These are phyloP conservation scores for Brachyrhaphis roseni DNA, from an alignment of 2,797 vertebrate species.

Conservation along the genomic window DNA sequence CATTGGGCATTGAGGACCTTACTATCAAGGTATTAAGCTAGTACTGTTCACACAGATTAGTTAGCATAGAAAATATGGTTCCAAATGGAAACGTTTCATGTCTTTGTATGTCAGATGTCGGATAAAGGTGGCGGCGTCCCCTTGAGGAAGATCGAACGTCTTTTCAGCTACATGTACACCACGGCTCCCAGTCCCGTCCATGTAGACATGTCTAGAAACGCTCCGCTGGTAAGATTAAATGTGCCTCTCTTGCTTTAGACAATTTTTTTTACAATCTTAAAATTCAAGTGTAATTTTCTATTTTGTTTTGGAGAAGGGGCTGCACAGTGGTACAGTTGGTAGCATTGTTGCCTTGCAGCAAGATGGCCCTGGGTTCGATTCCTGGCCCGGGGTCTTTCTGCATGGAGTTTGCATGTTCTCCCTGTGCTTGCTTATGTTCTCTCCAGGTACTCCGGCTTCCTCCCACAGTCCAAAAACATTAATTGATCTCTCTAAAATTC, in stretches of 20 bases:
- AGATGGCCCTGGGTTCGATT: no score
- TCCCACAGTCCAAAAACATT: no score
- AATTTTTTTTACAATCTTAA: background rate
- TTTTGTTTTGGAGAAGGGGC: no score
- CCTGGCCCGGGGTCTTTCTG: no score
- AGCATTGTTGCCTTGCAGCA: no score
- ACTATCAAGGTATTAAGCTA: slow-evolving; percentile 90
- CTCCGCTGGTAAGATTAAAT: slow-evolving; percentile 88
- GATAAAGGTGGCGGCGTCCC: slow-evolving; percentile 96
- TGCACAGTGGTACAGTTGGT: no score
- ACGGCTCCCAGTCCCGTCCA: slow-evolving; percentile 91
- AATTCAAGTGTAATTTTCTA: background rate
- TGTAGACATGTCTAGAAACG: slow-evolving; percentile 85
- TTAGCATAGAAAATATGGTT: background rate
- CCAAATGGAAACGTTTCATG: background rate
- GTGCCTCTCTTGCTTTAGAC: background rate
- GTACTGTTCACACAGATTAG: background rate
- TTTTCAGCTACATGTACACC: slow-evolving; percentile 98
- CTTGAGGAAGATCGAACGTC: slow-evolving; percentile 90
- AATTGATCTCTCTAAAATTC: no score
- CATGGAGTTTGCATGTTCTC: no score
- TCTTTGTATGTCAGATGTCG: slow-evolving; percentile 84
- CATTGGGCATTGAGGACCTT: slow-evolving; percentile 93
- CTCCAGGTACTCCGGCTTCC: no score
- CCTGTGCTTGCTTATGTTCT: no score